A percentile compares a stretch with the other conserved stretches of the same genome.
Conservation (phyloP, 2,797 vertebrate genomes). For the Cichlasoma orientale region DNA sequence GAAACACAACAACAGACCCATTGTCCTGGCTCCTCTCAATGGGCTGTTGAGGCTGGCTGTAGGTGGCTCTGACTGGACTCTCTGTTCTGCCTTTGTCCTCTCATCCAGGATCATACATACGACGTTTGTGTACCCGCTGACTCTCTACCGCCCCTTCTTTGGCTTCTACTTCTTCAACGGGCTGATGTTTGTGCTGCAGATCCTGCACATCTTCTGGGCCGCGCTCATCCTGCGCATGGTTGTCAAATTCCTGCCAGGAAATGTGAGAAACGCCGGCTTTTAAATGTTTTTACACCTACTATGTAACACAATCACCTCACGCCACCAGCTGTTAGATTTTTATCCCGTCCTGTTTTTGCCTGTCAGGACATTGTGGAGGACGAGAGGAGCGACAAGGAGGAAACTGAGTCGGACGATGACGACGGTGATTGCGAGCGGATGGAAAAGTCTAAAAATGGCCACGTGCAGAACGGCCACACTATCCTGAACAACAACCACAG, state of each 20-base stretch:
- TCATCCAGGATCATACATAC: slow-evolving; percentile 89
- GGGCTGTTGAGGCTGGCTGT: slow-evolving; percentile 56
- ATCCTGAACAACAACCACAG: slow-evolving; percentile 88
- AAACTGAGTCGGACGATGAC: slow-evolving; percentile 82
- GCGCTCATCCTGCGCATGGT: slow-evolving; percentile 93
- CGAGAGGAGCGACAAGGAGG: slow-evolving; percentile 91
- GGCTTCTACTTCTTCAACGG: slow-evolving; percentile 97
- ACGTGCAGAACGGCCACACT: slow-evolving; percentile 86
- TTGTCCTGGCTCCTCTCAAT: slow-evolving; percentile 49
- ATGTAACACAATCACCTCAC: background rate
- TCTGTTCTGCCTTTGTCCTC: slow-evolving; percentile 64
- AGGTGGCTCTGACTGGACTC: slow-evolving; percentile 66
- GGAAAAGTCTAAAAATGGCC: slow-evolving; percentile 82
- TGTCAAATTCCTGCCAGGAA: slow-evolving; percentile 93
- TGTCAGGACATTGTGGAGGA: slow-evolving; percentile 87
- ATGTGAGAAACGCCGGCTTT: slow-evolving; percentile 70
- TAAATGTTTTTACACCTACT: background rate
- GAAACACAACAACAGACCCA: slow-evolving; percentile 39
- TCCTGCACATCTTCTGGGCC: slow-evolving; percentile 94
- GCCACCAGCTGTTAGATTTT: background rate
- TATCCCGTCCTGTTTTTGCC: background rate
- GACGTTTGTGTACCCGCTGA: slow-evolving; percentile 87
- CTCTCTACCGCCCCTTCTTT: slow-evolving; percentile 87
- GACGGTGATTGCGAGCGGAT: slow-evolving; percentile 18
- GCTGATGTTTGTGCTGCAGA: slow-evolving; percentile 88